These are phyloP conservation scores for Chymomyza costata DNA, from an alignment of 1,140 invertebrate species.

Conservation along the genomic window DNA sequence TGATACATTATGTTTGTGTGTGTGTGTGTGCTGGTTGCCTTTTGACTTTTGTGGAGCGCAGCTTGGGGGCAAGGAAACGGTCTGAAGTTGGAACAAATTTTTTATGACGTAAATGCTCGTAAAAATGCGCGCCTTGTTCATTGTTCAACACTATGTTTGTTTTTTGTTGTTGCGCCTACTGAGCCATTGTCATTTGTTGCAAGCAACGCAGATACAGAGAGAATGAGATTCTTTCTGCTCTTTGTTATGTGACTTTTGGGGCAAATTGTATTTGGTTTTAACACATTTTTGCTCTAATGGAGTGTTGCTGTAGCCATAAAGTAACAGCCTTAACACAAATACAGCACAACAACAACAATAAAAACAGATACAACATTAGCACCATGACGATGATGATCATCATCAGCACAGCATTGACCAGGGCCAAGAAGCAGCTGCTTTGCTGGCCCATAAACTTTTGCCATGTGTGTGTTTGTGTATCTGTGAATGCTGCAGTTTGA, in stretches of 20 bases:
- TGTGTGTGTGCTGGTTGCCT: constrained; percentile 62
- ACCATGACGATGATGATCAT: no score
- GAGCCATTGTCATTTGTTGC: constrained; percentile 13
- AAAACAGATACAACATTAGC: no score
- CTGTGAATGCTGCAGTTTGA: no score
- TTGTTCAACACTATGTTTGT: constrained; percentile 11
- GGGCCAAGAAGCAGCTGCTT: no score
- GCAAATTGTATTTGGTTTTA: constrained; percentile 41
- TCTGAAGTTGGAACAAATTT: constrained; percentile 28
- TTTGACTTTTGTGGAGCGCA: constrained; percentile 43
- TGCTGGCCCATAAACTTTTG: no score
- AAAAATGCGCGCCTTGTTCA: constrained; percentile 40
- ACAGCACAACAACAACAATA: no score
- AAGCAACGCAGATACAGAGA: no score
- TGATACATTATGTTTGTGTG: constrained; percentile 14
- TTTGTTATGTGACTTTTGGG: constrained; percentile 27
- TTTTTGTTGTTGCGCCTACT: neutral
- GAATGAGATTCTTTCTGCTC: no score
- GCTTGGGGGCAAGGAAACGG: constrained; percentile 9
- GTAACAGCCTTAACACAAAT: neutral
- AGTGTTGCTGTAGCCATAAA: constrained; percentile 39
- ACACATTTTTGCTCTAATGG: constrained; percentile 60
- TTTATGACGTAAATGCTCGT: constrained; percentile 63
- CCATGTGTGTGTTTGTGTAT: no score
- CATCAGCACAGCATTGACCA: no score